These are phyloP conservation scores for Aphelenchoides bicaudatus DNA, from an alignment of 2,888 invertebrate genomes.

Conservation along the genomic window DNA sequence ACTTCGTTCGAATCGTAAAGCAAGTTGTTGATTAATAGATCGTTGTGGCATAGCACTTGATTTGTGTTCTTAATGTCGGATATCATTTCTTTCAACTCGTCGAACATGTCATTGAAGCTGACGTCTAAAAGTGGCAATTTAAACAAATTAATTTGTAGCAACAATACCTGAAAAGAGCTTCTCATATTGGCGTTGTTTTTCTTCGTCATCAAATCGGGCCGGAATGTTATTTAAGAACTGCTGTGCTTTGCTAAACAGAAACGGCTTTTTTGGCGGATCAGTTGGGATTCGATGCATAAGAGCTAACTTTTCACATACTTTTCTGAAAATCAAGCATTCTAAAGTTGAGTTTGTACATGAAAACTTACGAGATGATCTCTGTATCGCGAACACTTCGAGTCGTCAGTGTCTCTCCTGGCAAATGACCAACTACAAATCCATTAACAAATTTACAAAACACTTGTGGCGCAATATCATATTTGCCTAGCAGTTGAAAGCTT, in stretches of 20 bases:
- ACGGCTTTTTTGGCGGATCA: conserved; percentile 21
- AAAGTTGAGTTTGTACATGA: not conserved
- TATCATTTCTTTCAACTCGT: conserved; percentile 30
- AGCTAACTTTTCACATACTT: conserved; percentile 45
- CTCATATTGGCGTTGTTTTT: conserved; percentile 22
- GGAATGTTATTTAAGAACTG: conserved; percentile 37
- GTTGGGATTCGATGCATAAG: conserved; percentile 45
- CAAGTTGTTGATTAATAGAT: conserved; percentile 88
- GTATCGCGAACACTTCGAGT: conserved; percentile 60
- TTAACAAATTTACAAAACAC: conserved; percentile 87
- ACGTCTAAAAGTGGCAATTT: conserved; percentile 22
- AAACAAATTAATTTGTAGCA: not conserved
- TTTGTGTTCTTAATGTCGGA: conserved; percentile 25
- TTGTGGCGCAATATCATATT: conserved; percentile 71
- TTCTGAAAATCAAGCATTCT: conserved; percentile 35
- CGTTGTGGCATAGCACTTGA: conserved; percentile 92
- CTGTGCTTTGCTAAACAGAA: conserved; percentile 34
- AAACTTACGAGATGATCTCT: conserved; percentile 43
- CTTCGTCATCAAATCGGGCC: conserved; percentile 27
- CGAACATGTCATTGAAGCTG: conserved; percentile 29
- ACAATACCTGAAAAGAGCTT: conserved; percentile 25
- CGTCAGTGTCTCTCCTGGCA: conserved; percentile 69
- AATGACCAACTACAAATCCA: conserved; percentile 80
- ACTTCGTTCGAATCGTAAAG: conserved; percentile 74
- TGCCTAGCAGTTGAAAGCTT: conserved; percentile 43